These are phyloP conservation scores for Protophormia terraenovae DNA, from an alignment of 2,888 invertebrate genomes.

Conservation along the genomic window DNA sequence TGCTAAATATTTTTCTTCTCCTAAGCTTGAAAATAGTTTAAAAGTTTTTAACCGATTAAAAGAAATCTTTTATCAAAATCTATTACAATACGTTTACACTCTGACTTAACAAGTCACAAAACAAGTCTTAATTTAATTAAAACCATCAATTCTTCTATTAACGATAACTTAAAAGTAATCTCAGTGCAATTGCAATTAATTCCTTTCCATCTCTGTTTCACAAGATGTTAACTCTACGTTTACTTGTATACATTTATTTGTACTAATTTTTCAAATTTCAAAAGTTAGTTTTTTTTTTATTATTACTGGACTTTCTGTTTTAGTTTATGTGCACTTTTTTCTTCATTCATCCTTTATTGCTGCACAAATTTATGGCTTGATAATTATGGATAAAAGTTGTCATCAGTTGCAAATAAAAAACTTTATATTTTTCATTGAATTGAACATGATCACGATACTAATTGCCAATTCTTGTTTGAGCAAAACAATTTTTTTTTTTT, in stretches of 20 bases:
- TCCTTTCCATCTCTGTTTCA: background rate
- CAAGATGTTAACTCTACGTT: background rate
- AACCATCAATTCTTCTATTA: too few relatives aligned
- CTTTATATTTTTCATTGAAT: slow-evolving; percentile 31
- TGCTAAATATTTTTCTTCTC: too few relatives aligned
- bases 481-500: background rate
- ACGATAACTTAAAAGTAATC: too few relatives aligned
- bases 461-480: slow-evolving; percentile 51
- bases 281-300: background rate
- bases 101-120: too few relatives aligned
- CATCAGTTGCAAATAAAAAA: slow-evolving; percentile 25
- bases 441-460: slow-evolving; percentile 60
- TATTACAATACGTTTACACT: too few relatives aligned
- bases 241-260: background rate
- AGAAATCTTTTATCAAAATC: too few relatives aligned
- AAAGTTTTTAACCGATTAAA: too few relatives aligned
- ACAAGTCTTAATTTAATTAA: too few relatives aligned
- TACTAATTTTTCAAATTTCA: background rate
- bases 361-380: slow-evolving; percentile 36
- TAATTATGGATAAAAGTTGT: slow-evolving; percentile 50
- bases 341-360: background rate
- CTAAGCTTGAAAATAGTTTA: too few relatives aligned
- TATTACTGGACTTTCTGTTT: background rate
- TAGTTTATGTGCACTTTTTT: background rate
- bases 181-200: background rate